Base-by-base conservation (phyloP, 2,113 vertebrate species). In the Gasterosteus aculeatus region DNA sequence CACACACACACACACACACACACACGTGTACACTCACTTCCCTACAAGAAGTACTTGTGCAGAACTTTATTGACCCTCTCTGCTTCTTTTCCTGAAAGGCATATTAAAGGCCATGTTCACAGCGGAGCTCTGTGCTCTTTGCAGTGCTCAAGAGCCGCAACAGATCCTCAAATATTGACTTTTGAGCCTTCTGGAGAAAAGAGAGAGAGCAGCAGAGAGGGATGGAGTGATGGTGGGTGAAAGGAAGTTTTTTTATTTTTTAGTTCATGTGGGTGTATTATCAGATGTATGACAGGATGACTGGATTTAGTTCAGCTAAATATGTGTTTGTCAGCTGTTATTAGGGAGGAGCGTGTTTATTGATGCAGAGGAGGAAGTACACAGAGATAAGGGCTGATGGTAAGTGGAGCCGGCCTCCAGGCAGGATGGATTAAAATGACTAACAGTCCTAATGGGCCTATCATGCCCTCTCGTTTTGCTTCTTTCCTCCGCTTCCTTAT, bases 101-200 rank as follows among this genome's bases (percentile, higher is more conserved):
- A 73, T 89, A 85, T 90, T 90, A 89, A 88, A 85, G 78, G 81
- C 87, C 69, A 38, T 72, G 82, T 89, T 89, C 91, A 85, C 85
- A 83, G 85, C 61, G 1, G 60, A 78, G 73, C 86, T 85, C 82
- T 65, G 69, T 85, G 72, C 83, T 82, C 86, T 94, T 93, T 92
- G 89, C 92, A 92, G 90, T 87, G 83, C 80, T 83, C 54, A 47
- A 88, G 75, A 73, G 84, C 91, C 78, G 80, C 85, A 84, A 78
- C 81, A 86, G 88, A 90, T 91, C 86, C 84, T 89, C 87, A 93
- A 94, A 93, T 94, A 93, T 94, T 92, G 91, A 92, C 90, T 93
- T 86, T 90, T 85, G 88, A 92, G 87, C 80, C 88, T 82, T 63
- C 51, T 72, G 78, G 65, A 81, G 73, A 57, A 86, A 18, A 64